A percentile compares a stretch with the other conserved stretches of the same genome.
These are phyloP conservation scores for Agrilus biguttatus DNA, from an alignment of 2,888 invertebrate genomes.

Conservation along the genomic window DNA sequence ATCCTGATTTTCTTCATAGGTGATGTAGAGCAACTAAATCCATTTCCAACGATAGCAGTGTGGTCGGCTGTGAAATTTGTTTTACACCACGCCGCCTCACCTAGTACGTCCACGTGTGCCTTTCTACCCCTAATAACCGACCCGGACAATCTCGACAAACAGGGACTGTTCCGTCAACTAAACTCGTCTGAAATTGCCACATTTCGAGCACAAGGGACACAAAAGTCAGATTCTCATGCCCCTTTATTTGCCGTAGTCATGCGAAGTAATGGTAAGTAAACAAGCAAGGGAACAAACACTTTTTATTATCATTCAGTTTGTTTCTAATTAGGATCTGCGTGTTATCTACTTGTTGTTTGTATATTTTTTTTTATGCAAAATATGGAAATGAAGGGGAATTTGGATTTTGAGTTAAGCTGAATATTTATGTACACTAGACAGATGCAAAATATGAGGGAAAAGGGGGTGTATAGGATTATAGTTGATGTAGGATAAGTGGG, in stretches of 20 bases:
- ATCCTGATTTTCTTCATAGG: conserved; percentile 15
- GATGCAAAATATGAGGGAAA: too few relatives aligned
- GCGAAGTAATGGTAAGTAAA: conserved; percentile 37
- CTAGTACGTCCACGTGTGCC: conserved; percentile 43
- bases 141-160: conserved; percentile 64
- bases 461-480: too few relatives aligned
- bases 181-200: conserved; percentile 39
- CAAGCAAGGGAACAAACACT: conserved; percentile 56
- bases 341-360: too few relatives aligned
- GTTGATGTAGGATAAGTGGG: too few relatives aligned
- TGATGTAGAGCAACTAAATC: conserved; percentile 54
- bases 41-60: conserved; percentile 82
- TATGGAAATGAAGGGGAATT: too few relatives aligned
- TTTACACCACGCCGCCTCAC: conserved; percentile 41
- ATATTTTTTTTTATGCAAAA: too few relatives aligned
- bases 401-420: too few relatives aligned
- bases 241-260: conserved; percentile 84
- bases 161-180: conserved; percentile 46
- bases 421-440: too few relatives aligned
- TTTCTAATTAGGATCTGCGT: too few relatives aligned
- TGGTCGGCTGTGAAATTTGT: conserved; percentile 87
- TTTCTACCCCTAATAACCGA: conserved; percentile 76
- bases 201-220: conserved; percentile 2
- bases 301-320: too few relatives aligned
- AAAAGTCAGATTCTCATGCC: conserved; percentile 44